Evolutionary conservation across 2,113 vertebrate species (phyloP), one percentile per base, ranked within the genome.

Genomic region (Spea bombifrons): DNA sequence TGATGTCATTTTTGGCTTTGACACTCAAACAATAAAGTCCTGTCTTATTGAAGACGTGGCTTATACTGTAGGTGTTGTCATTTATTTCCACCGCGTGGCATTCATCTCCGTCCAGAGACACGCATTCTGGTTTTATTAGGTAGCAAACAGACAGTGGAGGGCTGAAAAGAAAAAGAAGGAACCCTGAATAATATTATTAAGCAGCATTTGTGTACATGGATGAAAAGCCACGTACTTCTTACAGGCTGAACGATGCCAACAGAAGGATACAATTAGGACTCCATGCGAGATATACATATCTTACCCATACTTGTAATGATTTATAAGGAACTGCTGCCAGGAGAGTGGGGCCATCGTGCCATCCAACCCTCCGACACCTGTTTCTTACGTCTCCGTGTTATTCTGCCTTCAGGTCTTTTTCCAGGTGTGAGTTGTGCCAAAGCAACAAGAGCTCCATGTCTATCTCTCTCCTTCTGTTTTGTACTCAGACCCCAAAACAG

Each of bases 1-100:
- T 96, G 87, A 93, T 75, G 43, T 89, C 83, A 0, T 92, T 97
- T 84, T 90, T 86, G 7, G 93, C 90, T 3, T 87, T 86, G 82
- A 97, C 82, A 12, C 94, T 94, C 83, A 97, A 86, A 83, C 95
- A 97, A 5, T 96, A 93, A 46, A 89, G 85, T 0, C 95, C 96
- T 0, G 91, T 82, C 0, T 88, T 83, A 15, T 82, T 84, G 88
- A 97, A 96, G 78, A 83, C 90, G 80, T 95, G 90, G 83, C 89
- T 94, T 84, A 97, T 86, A 3, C 84, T 87, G 86, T 94, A 91
- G 4, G 81, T 88, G 3, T 93, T 93, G 8, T 85, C 85, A 0
- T 90, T 87, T 76, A 96, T 72, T 5, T 84, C 86, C 84, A 92
- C 88, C 0, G 91, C 86, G 0, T 91, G 92, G 87, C 95, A 98